phyloP scores from a whole-genome alignment of 2,113 vertebrate genomes.

The Rhinolophus ferrumequinum region DNA sequence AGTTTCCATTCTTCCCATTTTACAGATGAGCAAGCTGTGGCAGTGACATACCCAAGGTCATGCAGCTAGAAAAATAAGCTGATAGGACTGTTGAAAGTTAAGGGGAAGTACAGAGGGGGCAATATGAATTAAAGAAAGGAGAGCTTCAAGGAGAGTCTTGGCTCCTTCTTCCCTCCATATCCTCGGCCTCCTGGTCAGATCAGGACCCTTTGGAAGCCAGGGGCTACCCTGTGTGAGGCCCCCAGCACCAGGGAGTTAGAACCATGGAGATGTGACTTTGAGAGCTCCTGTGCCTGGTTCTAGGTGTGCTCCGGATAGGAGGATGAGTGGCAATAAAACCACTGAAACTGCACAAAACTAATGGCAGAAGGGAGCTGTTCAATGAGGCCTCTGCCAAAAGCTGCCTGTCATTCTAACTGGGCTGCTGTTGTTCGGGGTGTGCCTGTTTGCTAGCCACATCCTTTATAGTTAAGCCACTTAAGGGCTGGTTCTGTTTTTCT shows the following conservation, averaged over 20 bases:
- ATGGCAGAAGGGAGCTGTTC: accelerated
- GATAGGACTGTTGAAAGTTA: not conserved
- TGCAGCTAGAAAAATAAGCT: not conserved
- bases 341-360: not conserved
- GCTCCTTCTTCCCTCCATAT: not conserved
- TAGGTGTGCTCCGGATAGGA: not conserved
- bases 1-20: not conserved
- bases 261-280: not conserved
- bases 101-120: not conserved
- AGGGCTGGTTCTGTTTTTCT: constrained; percentile 50
- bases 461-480: not conserved
- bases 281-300: not conserved
- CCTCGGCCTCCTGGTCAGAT: not conserved
- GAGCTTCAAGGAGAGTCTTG: not conserved
- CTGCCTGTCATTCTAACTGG: not conserved
- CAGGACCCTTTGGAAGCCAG: not conserved
- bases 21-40: not conserved
- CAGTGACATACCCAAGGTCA: not conserved
- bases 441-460: constrained; percentile 31
- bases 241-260: not conserved
- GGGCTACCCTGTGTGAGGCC: not conserved
- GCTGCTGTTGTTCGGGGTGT: not conserved
- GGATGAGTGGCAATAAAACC: not conserved
- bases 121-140: not conserved
- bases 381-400: accelerated